These are phyloP conservation scores for Daboia siamensis DNA, from an alignment of 2,113 vertebrate species.

Conservation along the genomic window DNA sequence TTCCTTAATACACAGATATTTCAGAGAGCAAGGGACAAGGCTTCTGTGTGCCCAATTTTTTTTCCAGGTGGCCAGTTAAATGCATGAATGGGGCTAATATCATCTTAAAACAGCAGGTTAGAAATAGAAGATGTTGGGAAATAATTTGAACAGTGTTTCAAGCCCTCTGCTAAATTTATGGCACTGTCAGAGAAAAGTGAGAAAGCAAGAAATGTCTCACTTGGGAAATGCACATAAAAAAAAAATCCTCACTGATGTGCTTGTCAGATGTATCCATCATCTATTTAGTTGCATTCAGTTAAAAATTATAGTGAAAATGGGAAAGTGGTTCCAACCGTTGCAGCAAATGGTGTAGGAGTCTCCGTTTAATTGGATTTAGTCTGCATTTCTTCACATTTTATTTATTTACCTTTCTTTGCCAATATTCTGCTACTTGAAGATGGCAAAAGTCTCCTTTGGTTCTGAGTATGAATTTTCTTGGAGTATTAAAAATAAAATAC, in stretches of 20 bases:
- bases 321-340: neutral
- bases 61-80: neutral
- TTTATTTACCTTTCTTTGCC: conserved; percentile 15
- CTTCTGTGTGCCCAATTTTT: neutral
- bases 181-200: neutral
- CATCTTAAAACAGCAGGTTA: neutral
- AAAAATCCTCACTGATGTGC: neutral
- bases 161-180: neutral
- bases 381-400: neutral
- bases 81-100: neutral
- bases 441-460: neutral
- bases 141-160: neutral
- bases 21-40: neutral
- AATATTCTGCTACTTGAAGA: conserved; percentile 19
- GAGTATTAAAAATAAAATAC: conserved; percentile 23
- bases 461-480: neutral
- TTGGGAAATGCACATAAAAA: neutral
- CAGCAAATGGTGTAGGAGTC: conserved; percentile 7
- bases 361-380: conserved; percentile 8
- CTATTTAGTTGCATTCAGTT: neutral
- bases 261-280: neutral
- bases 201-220: neutral
- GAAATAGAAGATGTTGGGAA: neutral
- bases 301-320: conserved; percentile 7
- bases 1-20: neutral